A percentile compares a stretch with the other conserved stretches of the same genome.
Evolutionary conservation across 2,888 invertebrate genomes (phyloP).

Genomic region (Chaetogeoica ovagalla): DNA sequence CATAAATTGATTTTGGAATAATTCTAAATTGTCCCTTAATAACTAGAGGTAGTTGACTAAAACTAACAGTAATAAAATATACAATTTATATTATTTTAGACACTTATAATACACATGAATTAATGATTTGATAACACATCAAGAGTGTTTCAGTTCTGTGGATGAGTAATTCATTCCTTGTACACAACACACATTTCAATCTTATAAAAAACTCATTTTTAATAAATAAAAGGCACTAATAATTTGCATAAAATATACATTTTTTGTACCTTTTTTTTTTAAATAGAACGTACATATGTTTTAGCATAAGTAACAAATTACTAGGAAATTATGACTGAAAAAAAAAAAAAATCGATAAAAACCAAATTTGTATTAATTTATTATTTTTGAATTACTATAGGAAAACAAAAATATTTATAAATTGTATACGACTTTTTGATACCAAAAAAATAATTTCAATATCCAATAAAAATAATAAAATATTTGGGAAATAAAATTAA

Average conservation of each 20-base stretch:
- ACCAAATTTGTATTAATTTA: slow-evolving; percentile 16
- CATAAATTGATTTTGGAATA: slow-evolving; percentile 16
- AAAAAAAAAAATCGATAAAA: slow-evolving; percentile 18
- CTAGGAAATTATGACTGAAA: neutral
- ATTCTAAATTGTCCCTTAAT: slow-evolving; percentile 30
- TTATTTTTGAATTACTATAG: neutral
- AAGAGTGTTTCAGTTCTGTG: slow-evolving; percentile 35
- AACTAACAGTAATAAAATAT: slow-evolving; percentile 49
- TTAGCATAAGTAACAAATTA: slow-evolving; percentile 22
- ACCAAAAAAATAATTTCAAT: slow-evolving; percentile 34
- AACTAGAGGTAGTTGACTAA: slow-evolving; percentile 44
- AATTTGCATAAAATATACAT: slow-evolving; percentile 29
- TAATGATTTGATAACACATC: slow-evolving; percentile 22
- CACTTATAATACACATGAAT: slow-evolving; percentile 37
- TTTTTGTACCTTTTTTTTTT: slow-evolving; percentile 18
- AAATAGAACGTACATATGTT: neutral
- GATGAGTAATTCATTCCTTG: slow-evolving; percentile 27
- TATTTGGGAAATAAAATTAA: slow-evolving; percentile 24
- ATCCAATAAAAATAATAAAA: neutral
- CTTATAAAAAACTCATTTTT: slow-evolving; percentile 18
- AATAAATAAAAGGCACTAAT: slow-evolving; percentile 50
- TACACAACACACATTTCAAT: slow-evolving; percentile 20
- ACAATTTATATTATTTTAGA: slow-evolving; percentile 34
- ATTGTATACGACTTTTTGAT: slow-evolving; percentile 38
- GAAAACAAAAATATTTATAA: neutral